These are phyloP conservation scores for Tangara arthus DNA, from an alignment of 2,797 vertebrate species.

Conservation along the genomic window DNA sequence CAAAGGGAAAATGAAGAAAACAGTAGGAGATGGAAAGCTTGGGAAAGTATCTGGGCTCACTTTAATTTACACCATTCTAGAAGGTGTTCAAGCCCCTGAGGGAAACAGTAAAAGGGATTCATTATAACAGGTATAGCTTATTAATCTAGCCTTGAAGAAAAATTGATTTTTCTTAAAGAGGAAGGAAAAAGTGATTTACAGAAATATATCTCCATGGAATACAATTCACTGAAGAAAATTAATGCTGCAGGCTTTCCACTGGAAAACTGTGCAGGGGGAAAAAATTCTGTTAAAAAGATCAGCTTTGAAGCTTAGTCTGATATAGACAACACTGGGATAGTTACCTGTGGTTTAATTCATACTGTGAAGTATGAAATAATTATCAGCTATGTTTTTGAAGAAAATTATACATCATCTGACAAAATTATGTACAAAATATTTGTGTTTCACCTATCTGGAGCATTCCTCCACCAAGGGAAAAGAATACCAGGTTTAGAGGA, in stretches of 20 bases:
- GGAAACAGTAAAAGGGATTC: background rate
- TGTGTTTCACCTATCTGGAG: background rate
- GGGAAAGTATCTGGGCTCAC: background rate
- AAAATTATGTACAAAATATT: background rate
- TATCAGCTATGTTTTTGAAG: background rate
- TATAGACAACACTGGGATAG: background rate
- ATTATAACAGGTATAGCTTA: slow-evolving; percentile 2
- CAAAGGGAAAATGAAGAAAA: background rate
- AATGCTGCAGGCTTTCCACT: background rate
- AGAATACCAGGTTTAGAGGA: background rate
- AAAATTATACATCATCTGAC: background rate
- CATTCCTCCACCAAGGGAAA: background rate
- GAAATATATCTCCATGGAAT: slow-evolving; percentile 1
- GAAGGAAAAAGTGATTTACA: slow-evolving; percentile 3
- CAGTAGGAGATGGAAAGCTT: background rate
- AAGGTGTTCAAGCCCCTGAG: background rate
- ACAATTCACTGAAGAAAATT: background rate
- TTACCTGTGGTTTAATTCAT: background rate
- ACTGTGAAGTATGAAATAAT: background rate
- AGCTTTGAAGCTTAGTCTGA: background rate
- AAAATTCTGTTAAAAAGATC: background rate
- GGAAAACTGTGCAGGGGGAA: background rate
- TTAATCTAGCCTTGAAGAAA: slow-evolving; percentile 17
- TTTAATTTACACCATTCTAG: slow-evolving; percentile 17
- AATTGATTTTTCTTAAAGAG: slow-evolving; percentile 16